Conservation (phyloP, 2,797 vertebrate genomes). For the Eptatretus atami region DNA sequence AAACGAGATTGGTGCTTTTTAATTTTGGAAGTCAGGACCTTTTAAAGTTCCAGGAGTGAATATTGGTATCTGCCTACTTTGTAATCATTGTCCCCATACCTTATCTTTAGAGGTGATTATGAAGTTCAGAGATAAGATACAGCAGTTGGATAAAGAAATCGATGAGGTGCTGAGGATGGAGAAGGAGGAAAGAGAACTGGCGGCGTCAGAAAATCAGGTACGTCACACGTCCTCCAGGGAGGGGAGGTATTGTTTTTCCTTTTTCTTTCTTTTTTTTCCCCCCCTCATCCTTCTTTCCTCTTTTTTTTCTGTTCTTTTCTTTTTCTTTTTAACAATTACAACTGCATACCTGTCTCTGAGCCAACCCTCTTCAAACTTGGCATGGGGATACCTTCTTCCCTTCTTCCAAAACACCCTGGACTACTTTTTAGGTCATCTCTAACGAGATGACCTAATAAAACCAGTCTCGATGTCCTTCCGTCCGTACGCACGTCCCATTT, state of each 20-base stretch:
- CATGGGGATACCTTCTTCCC: too few species aligned
- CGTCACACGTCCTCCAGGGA: neutral
- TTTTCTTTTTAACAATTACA: neutral
- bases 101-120: conserved; percentile 43
- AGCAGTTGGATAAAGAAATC: conserved; percentile 53
- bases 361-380: neutral
- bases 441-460: too few species aligned
- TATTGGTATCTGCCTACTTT: too few species aligned
- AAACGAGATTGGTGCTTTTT: too few species aligned
- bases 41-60: too few species aligned
- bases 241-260: neutral
- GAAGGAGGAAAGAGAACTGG: conserved; percentile 50
- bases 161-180: conserved; percentile 52
- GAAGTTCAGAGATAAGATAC: conserved; percentile 62
- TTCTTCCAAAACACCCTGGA: too few species aligned
- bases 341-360: neutral
- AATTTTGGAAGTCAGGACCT: too few species aligned
- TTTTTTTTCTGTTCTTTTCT: neutral
- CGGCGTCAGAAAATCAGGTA: conserved; percentile 53
- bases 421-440: too few species aligned
- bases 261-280: neutral
- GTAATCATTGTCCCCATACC: neutral
- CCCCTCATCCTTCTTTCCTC: neutral
- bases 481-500: too few species aligned
- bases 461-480: too few species aligned